Evolutionary conservation across 2,797 vertebrate species (phyloP).

Genomic region (Zonotrichia albicollis): DNA sequence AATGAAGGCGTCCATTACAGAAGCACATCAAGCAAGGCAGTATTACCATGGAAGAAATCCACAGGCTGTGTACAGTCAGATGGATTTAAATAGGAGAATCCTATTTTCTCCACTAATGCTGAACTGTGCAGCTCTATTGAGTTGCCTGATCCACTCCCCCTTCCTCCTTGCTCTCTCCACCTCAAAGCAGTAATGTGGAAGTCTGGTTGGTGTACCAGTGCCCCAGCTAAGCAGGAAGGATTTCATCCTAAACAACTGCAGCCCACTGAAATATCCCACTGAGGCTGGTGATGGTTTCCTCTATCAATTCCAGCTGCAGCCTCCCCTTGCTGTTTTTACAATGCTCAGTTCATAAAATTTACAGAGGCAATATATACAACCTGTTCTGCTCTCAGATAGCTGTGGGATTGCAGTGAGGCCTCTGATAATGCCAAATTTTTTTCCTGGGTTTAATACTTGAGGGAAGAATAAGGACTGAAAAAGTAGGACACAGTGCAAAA

Average conservation of each 20-base stretch:
- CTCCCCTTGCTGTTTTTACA: background rate
- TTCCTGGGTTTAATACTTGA: background rate
- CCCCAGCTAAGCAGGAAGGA: background rate
- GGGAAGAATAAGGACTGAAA: background rate
- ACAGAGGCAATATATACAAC: background rate
- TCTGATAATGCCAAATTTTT: background rate
- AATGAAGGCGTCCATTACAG: background rate
- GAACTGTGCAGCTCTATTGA: background rate
- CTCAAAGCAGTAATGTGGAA: background rate
- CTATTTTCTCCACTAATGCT: background rate
- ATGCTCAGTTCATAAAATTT: background rate
- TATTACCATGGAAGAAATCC: background rate
- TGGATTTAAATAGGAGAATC: background rate
- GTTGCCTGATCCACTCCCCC: background rate
- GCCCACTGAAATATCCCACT: background rate
- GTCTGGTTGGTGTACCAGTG: background rate
- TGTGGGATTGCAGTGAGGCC: background rate
- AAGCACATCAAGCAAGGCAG: background rate
- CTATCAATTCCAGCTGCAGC: background rate
- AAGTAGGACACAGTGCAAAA: background rate
- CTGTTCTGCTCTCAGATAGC: background rate
- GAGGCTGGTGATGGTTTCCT: background rate
- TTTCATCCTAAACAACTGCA: background rate
- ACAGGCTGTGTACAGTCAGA: background rate
- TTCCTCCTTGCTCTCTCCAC: background rate